Base-by-base conservation (phyloP, 2,797 vertebrate species). In the Sebastes hopkinsi region DNA sequence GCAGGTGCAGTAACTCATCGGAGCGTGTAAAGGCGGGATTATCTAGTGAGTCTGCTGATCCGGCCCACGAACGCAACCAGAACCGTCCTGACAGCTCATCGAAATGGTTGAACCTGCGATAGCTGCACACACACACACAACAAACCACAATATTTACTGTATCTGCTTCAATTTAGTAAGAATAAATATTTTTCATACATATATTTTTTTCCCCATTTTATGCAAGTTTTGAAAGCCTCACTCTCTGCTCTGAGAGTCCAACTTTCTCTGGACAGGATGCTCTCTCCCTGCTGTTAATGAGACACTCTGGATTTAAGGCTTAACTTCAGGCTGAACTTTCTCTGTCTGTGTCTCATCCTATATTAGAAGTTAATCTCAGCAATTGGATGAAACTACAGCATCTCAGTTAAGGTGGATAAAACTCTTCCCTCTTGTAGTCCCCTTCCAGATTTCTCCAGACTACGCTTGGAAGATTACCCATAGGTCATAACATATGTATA, bases 41-140 rank as follows among this genome's bases (percentile, higher is more conserved):
- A 85, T 98, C 97, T 90, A 97, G 86, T 0, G 97, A 97, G 84
- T 96, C 97, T 13, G 93, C 94, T 2, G 96, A 96, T 6, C 95
- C 96, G 5, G 96, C 94, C 96, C 96, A 93, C 0, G 97, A 97
- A 65, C 95, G 94, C 86, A 94, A 79, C 97, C 97, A 97, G 93
- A 97, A 97, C 67, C 95, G 97, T 1, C 94, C 96, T 0, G 97
- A 97, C 80, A 98, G 93, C 5, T 98, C 97, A 13, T 98, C 97
- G 18, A 97, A 97, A 64, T 97, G 97, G 91, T 97, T 98, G 94
- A 98, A 98, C 78, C 96, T 95, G 59, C 96, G 95, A 82, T 98
- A 98, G 90, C 97, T 98, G 88, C 1, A 3, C 20, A 52, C 18
- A 52, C 42, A 52, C 18, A 83, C 67, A 87, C 77, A 84, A 77